Evolutionary conservation across 2,113 vertebrate species (phyloP), one percentile per base, ranked within the genome.

Genomic region (Cnemophilus loriae): DNA sequence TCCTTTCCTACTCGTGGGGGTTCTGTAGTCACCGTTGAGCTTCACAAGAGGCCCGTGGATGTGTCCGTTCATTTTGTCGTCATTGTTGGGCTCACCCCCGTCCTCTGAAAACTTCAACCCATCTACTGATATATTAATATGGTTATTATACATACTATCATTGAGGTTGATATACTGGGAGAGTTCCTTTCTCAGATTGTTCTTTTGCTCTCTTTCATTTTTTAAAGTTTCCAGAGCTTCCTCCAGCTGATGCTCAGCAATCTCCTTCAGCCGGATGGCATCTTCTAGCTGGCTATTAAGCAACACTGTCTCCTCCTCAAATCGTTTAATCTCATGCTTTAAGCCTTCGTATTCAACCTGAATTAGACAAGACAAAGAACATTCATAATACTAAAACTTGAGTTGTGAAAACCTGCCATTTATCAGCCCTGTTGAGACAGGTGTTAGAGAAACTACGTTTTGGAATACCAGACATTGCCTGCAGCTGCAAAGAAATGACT

Each of bases 291-390:
- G 99, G 94, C 99, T 99, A 96, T 99, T 99, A 52, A 99, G 98
- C 30, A 99, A 98, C 32, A 99, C 99, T 0, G 99, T 99, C 95
- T 99, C 99, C 97, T 99, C 99, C 94, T 99, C 99, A 82, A 99
- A 98, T 7, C 99, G 98, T 80, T 99, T 99, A 79, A 99, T 99
- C 97, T 99, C 99, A 86, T 99, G 99, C 94, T 99, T 99, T 96
- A 99, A 97, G 53, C 99, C 99, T 97, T 99, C 99, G 10, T 99
- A 99, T 96, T 99, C 99, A 95, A 99, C 99, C 99, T 99, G 98
- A 78, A 97, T 97, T 85, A 97, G 96, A 97, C 33, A 97, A 96
- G 95, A 98, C 83, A 98, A 89, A 97, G 96, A 98, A 97, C 93
- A 98, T 98, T 98, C 96, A 97, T 96, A 97, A 97, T 97, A 98